Conservation (phyloP, 2,888 invertebrate genomes). For the Molorchus minor region DNA sequence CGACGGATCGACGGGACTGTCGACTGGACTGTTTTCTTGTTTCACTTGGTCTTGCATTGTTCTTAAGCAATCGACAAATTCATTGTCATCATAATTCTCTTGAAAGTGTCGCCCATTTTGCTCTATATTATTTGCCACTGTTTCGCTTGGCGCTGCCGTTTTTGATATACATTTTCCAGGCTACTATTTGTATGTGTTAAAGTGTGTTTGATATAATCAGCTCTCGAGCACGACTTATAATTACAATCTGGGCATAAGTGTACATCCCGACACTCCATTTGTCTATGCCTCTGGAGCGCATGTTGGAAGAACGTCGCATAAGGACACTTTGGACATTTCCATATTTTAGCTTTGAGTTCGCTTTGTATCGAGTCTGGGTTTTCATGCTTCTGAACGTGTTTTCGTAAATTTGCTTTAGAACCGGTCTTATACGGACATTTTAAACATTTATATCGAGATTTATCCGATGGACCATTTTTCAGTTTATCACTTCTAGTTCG, state of each 20-base stretch:
- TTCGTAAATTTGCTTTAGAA: constrained; percentile 23
- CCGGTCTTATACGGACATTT: constrained; percentile 29
- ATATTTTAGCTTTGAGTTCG: constrained; percentile 4
- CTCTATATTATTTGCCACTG: background rate
- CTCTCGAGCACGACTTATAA: constrained; percentile 5
- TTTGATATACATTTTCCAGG: background rate
- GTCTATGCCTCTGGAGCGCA: constrained; percentile 18
- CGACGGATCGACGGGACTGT: too few relatives aligned
- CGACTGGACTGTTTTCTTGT: background rate
- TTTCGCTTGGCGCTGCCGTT: too few relatives aligned
- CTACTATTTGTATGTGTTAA: constrained; percentile 24
- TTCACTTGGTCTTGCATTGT: background rate
- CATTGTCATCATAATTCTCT: background rate
- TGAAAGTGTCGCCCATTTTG: background rate
- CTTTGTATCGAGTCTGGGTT: background rate
- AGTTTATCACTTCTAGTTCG: background rate
- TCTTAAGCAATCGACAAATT: background rate
- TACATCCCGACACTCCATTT: background rate
- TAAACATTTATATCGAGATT: constrained; percentile 24
- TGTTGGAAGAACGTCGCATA: constrained; percentile 24
- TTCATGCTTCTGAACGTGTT: constrained; percentile 26
- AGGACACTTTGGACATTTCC: constrained; percentile 24
- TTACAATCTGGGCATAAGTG: constrained; percentile 23
- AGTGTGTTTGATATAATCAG: constrained; percentile 29
- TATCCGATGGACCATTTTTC: too few relatives aligned